Conservation (phyloP, 2,797 vertebrate species). For the Dendrocincla fuliginosa region DNA sequence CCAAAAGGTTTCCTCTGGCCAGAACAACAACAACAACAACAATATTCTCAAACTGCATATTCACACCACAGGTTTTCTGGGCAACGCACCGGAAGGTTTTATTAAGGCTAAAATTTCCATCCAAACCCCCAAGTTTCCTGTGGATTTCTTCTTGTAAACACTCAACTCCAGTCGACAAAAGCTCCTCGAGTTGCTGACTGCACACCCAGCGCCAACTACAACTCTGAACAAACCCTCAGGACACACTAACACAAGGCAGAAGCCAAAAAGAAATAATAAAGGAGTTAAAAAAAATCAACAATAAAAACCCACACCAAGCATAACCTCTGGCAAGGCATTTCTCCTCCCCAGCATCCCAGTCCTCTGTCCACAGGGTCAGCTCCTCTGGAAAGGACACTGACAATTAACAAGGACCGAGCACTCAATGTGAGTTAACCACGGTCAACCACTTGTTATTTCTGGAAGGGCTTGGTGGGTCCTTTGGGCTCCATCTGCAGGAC, state of each 20-base stretch:
- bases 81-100: background rate
- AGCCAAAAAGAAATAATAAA: background rate
- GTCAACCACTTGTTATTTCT: constrained; percentile 54
- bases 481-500: background rate
- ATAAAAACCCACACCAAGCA: constrained; percentile 3
- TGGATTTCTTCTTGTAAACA: constrained; percentile 31
- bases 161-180: background rate
- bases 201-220: background rate
- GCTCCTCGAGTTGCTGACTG: background rate
- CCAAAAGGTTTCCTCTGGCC: background rate
- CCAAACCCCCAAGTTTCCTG: constrained; percentile 19
- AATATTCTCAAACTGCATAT: background rate
- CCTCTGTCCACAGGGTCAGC: background rate
- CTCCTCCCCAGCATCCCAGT: background rate
- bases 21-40: background rate
- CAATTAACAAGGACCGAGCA: background rate
- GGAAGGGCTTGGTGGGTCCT: constrained; percentile 1
- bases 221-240: constrained; percentile 1
- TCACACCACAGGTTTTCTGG: background rate
- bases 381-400: background rate
- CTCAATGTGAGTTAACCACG: background rate
- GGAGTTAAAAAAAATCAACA: background rate
- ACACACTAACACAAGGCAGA: background rate
- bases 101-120: background rate
- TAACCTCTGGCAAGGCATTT: constrained; percentile 14